Evolutionary conservation across 1,140 invertebrate species (phyloP), one percentile per base, ranked within the genome.

Genomic region (Trypoxylus dichotomus): DNA sequence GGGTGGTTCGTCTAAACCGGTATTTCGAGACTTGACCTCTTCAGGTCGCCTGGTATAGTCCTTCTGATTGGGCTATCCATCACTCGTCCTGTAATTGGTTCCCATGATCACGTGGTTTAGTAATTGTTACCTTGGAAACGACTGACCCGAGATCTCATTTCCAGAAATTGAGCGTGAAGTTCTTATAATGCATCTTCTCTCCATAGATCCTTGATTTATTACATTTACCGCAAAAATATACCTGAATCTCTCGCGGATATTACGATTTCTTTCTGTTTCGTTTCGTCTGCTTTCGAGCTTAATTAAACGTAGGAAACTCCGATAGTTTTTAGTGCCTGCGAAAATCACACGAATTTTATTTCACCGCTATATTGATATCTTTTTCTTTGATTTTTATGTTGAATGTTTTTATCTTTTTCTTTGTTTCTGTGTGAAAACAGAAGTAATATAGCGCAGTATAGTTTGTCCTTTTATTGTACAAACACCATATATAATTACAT

Each of bases 1-100:
- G 72, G 72, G 72, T 74, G 72, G 72, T 74, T 68, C 60, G 60
- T 68, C 60, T 68, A 29, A 68, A 68, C 60, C 60, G 60, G 72
- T 74, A 74, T 74, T 74, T 74, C 72, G 37, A 74, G 72, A 68
- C 19, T 42, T 74, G 72, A 74, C 72, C 72, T 74, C 72, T 74
- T 68, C 60, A 42, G 72, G 72, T 74, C 72, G 41, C 72, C 72
- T 74, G 72, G 72, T 74, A 43, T 29, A 74, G 72, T 68, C 72
- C 76, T 79, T 68, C 60, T 68, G 79, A 80, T 80, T 80, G 79
- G 79, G 76, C 79, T 78, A 80, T 80, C 79, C 79, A 80, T 80
- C 79, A 80, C 76, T 71, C 79, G 74, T 75, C 76, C 79, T 73
- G 79, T 80, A 80, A 80, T 80, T 80, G 79, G 79, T 80, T 80